Conservation (phyloP, 2,797 vertebrate species). For the Schizopygopsis malacanthus region DNA sequence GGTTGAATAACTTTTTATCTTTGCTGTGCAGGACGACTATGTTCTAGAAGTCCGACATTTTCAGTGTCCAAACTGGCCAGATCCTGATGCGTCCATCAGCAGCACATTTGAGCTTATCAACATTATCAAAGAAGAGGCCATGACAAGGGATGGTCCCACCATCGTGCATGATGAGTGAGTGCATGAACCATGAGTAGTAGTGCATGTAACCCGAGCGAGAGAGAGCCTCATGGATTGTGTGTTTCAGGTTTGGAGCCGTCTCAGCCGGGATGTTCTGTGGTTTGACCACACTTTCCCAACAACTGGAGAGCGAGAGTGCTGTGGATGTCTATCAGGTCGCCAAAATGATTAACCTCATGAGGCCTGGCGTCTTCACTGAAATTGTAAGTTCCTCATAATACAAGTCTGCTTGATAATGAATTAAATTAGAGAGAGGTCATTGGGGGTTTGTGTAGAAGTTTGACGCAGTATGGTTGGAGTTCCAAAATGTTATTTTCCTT, state of each 20-base stretch:
- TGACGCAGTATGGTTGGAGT: neutral
- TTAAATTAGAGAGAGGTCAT: neutral
- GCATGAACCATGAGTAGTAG: neutral
- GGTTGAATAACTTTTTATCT: neutral
- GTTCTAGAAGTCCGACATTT: conserved; percentile 98
- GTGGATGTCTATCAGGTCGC: conserved; percentile 99
- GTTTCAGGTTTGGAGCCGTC: conserved; percentile 91
- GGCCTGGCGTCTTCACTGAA: conserved; percentile 98
- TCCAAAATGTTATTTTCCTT: neutral
- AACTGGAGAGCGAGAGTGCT: conserved; percentile 95
- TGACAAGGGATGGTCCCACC: conserved; percentile 96
- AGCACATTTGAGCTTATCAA: conserved; percentile 98
- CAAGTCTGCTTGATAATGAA: neutral
- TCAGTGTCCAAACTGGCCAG: conserved; percentile 99
- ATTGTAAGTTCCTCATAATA: conserved; percentile 84
- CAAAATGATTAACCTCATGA: conserved; percentile 99
- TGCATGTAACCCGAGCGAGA: neutral
- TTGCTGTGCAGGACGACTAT: conserved; percentile 89
- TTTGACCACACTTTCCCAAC: conserved; percentile 95
- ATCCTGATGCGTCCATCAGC: conserved; percentile 95
- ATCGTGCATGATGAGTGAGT: conserved; percentile 98
- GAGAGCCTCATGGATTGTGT: neutral
- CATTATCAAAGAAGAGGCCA: conserved; percentile 98
- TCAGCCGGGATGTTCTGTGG: conserved; percentile 95
- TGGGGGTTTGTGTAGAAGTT: neutral